Evolutionary conservation across 23 tunicate species (phyloP), one percentile per base, ranked within the genome.

Genomic region (Botrylloides violaceus): DNA sequence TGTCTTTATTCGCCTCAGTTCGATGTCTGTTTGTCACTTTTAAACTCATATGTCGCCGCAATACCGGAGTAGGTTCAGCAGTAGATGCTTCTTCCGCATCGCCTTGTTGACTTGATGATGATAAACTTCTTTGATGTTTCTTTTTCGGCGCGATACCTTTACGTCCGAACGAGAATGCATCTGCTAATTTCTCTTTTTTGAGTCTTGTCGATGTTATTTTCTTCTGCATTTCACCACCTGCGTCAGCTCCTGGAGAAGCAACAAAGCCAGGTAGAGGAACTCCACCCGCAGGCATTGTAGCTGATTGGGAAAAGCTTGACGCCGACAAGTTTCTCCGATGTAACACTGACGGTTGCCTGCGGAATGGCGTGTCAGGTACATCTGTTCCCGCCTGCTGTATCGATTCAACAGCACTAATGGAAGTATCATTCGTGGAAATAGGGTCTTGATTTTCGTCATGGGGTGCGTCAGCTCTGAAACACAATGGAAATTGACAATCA

Each of bases 201-300:
- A 26, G 71, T 62, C 47, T 68, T 4, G 74, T 32, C 5, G 47
- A 32, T 19, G 28, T 30, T 4, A n/a, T 39, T 43, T 68, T 68
- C 19, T 35, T 39, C 59, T 2, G 24, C 12, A 56, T 0, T n/a
- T 39, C 56, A 19, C 37, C 47, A 29, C 12, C 26, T 9, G 9
- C 12, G 18, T 63, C 70, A 28, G 35, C 6, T 4, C 36, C 70
- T 3, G 34, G 70, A 18, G 74, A 24, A 18, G 37, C 74, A 9
- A 43, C 9, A 43, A 65, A 49, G 9, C 81, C 81, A 2, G 81
- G 81, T 34, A 77, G 39, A 5, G 81, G 74, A 5, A 77, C 64
- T 73, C 81, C 81, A 20, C 81, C 81, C 5, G 48, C 73, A 31
- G 81, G 81, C 12, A 63, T 64, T 0, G 65, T 49, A 15, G 73